These are phyloP conservation scores for Ctenopoma kingsleyae DNA, from an alignment of 2,797 vertebrate genomes.

Conservation along the genomic window DNA sequence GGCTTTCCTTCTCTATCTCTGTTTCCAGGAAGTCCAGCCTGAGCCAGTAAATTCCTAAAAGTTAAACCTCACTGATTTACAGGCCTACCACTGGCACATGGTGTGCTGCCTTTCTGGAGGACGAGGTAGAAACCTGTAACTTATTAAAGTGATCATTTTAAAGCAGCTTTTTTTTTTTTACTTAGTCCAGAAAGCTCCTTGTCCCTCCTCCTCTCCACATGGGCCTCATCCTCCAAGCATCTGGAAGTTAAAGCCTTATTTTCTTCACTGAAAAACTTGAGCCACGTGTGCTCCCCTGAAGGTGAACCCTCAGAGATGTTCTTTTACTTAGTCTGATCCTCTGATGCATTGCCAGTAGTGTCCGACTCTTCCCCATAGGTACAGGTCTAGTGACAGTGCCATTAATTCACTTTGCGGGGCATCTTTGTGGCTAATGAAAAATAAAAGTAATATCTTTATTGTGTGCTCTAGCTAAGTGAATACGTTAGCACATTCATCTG, in stretches of 20 bases:
- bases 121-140: slow-evolving; percentile 77
- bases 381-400: slow-evolving; percentile 11
- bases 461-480: slow-evolving; percentile 29
- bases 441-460: slow-evolving; percentile 29
- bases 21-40: slow-evolving; percentile 69
- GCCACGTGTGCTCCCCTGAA: slow-evolving; percentile 81
- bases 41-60: slow-evolving; percentile 74
- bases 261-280: slow-evolving; percentile 59
- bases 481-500: not conserved
- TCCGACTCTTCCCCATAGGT: slow-evolving; percentile 41
- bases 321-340: slow-evolving; percentile 42
- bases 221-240: slow-evolving; percentile 74
- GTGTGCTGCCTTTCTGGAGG: slow-evolving; percentile 73
- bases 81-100: slow-evolving; percentile 61
- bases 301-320: slow-evolving; percentile 77
- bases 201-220: slow-evolving; percentile 60
- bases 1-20: slow-evolving; percentile 49
- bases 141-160: slow-evolving; percentile 79
- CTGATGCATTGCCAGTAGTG: slow-evolving; percentile 41
- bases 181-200: slow-evolving; percentile 48
- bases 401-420: slow-evolving; percentile 31
- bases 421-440: slow-evolving; percentile 26
- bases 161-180: slow-evolving; percentile 54
- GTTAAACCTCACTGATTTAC: slow-evolving; percentile 75
- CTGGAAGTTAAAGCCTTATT: slow-evolving; percentile 77